A percentile compares a stretch with the other conserved stretches of the same genome.
phyloP scores from a whole-genome alignment of 1,140 invertebrate species.

The Trachymyrmex cornetzi region DNA sequence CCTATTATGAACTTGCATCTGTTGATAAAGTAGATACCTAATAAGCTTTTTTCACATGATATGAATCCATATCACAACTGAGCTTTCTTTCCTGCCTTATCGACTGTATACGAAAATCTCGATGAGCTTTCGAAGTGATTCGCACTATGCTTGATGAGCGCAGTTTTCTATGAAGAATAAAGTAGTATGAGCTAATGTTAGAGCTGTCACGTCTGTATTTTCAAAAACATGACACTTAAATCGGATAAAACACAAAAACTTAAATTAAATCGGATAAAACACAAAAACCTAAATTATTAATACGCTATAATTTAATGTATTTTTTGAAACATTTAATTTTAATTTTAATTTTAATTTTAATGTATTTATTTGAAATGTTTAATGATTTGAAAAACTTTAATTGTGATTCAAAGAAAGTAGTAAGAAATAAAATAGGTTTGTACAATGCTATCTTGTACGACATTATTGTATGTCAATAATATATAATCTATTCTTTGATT shows the following conservation, averaged over 20 bases:
- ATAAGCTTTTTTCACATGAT: slow-evolving; percentile 28
- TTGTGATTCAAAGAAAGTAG: neutral
- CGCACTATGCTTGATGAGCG: slow-evolving; percentile 31
- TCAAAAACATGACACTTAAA: too few species aligned
- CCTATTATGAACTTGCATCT: neutral
- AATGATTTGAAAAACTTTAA: neutral
- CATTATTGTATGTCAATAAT: neutral
- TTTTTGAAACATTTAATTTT: too few species aligned
- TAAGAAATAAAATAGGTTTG: neutral
- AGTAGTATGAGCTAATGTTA: slow-evolving; percentile 8
- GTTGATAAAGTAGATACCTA: slow-evolving; percentile 65
- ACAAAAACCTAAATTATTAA: too few species aligned
- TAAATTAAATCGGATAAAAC: too few species aligned
- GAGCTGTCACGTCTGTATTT: neutral
- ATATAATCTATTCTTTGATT: neutral
- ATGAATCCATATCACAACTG: neutral
- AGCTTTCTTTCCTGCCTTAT: slow-evolving; percentile 64
- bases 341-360: too few species aligned
- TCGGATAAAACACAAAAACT: too few species aligned
- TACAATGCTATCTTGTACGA: too few species aligned
- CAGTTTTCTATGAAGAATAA: neutral
- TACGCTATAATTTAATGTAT: too few species aligned
- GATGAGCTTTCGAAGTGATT: neutral
- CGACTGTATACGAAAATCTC: slow-evolving; percentile 47
- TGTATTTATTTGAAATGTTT: neutral